Base-by-base conservation (phyloP, 2,797 vertebrate species). In the Numenius phaeopus region DNA sequence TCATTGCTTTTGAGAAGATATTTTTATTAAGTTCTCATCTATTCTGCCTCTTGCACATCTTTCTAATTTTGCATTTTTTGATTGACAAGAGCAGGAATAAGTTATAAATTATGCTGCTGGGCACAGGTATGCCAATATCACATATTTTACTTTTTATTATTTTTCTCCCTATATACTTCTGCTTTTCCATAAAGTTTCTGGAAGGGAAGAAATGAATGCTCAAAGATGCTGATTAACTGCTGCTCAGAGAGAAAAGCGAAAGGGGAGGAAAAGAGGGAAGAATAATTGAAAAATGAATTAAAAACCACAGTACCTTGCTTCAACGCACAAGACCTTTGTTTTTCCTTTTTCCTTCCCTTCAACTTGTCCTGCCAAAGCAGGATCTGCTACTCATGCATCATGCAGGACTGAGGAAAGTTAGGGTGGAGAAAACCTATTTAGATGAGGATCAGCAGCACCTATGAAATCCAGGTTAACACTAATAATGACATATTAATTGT, bases 11-110 rank as follows among this genome's bases (percentile, higher is more conserved):
- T 73, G 32, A 87, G 83, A 52, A 96, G 70, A 39, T 82, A 78
- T 72, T 90, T 96, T 95, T 95, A 86, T 90, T 94, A 94, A 89
- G 83, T 76, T 90, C 73, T 91, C 83, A 46, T 86, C 88, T 75
- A 15, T 90, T 91, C 87, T 93, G 59, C 64, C 40, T 82, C 82
- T 64, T 92, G 67, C 73, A 34, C 66, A 72, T 94, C 61, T 65
- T 72, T 80, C 83, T 87, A 52, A 87, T 95, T 95, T 89, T 97
- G 70, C 84, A 85, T 94, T 81, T 95, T 91, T 80, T 95, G 87
- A 96, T 85, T 96, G 93, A 95, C 91, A 95, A 87, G 91, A 91
- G 64, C 49, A 75, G 79, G 55, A 85, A 87, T 77, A 44, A 19
- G 23, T 87, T 78, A 83, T 49, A 87, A 90, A 89, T 71, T 64